A percentile compares a stretch with the other conserved stretches of the same genome.
phyloP scores from a whole-genome alignment of 2,888 invertebrate species.

The Cryptus armator region DNA sequence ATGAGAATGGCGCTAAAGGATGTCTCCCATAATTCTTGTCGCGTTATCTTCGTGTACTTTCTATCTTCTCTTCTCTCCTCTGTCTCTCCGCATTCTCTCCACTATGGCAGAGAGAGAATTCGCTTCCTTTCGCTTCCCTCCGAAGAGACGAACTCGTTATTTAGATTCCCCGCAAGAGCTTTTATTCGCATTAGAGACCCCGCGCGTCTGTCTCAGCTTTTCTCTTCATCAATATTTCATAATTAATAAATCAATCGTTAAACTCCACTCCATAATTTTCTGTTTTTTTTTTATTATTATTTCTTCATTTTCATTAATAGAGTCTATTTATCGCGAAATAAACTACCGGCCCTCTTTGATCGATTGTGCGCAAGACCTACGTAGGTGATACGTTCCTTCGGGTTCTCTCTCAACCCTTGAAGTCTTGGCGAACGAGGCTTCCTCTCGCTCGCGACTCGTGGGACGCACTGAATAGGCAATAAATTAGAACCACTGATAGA shows the following conservation, averaged over 20 bases:
- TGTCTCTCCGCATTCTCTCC: constrained; percentile 36
- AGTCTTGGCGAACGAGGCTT: constrained; percentile 23
- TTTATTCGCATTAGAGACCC: constrained; percentile 6
- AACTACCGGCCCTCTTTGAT: neutral
- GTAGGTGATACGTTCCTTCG: constrained; percentile 23
- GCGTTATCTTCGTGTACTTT: constrained; percentile 76
- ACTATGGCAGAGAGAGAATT: too few species aligned
- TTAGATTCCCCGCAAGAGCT: constrained; percentile 68
- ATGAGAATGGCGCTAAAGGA: constrained; percentile 82
- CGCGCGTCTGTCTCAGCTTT: too few species aligned
- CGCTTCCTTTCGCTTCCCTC: constrained; percentile 20
- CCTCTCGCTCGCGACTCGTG: constrained; percentile 14
- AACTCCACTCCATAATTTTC: neutral
- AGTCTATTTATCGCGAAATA: neutral
- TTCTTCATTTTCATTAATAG: neutral
- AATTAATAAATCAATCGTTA: constrained; percentile 2
- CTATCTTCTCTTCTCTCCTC: constrained; percentile 53
- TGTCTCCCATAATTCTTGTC: constrained; percentile 81
- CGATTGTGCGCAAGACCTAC: constrained; percentile 4
- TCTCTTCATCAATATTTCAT: neutral
- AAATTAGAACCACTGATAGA: constrained; percentile 82
- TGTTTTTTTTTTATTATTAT: neutral
- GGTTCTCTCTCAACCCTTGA: constrained; percentile 27
- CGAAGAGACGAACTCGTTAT: constrained; percentile 73
- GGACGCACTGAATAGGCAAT: constrained; percentile 76